Conservation (phyloP, 1,140 invertebrate species). For the Saxidomus purpurata region DNA sequence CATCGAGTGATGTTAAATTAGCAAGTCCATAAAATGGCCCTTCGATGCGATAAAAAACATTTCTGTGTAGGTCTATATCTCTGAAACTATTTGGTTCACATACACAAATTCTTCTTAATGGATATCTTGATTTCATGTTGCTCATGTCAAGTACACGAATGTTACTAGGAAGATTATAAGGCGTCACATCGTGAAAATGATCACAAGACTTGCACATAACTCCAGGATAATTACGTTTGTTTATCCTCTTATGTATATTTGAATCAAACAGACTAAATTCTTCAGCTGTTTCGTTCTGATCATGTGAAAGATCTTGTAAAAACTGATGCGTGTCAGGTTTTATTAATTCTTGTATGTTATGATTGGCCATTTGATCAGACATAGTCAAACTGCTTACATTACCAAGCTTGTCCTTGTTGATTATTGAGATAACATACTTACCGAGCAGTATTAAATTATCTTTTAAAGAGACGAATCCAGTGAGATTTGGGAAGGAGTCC, state of each 20-base stretch:
- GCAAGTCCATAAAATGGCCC: slow-evolving; percentile 1
- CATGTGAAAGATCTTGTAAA: too few relatives aligned
- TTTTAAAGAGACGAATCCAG: not conserved
- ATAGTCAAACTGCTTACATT: not conserved
- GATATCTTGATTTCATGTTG: not conserved
- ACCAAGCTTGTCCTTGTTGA: not conserved
- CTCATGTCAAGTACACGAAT: not conserved
- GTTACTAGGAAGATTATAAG: not conserved
- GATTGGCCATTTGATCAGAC: not conserved
- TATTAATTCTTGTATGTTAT: not conserved
- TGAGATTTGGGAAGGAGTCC: not conserved
- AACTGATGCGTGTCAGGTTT: too few relatives aligned
- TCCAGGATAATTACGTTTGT: not conserved
- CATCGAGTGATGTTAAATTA: not conserved
- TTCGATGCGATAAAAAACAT: not conserved
- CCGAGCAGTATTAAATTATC: slow-evolving; percentile 1
- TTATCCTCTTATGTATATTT: too few relatives aligned
- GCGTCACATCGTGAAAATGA: not conserved
- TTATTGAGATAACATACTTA: not conserved
- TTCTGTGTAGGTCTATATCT: not conserved
- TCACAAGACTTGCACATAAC: not conserved
- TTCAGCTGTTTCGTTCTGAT: too few relatives aligned
- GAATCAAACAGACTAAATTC: too few relatives aligned
- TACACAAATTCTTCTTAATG: not conserved
- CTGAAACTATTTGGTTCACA: slow-evolving; percentile 9